These are phyloP conservation scores for Neopipo cinnamomea DNA, from an alignment of 2,113 vertebrate genomes.

Conservation along the genomic window DNA sequence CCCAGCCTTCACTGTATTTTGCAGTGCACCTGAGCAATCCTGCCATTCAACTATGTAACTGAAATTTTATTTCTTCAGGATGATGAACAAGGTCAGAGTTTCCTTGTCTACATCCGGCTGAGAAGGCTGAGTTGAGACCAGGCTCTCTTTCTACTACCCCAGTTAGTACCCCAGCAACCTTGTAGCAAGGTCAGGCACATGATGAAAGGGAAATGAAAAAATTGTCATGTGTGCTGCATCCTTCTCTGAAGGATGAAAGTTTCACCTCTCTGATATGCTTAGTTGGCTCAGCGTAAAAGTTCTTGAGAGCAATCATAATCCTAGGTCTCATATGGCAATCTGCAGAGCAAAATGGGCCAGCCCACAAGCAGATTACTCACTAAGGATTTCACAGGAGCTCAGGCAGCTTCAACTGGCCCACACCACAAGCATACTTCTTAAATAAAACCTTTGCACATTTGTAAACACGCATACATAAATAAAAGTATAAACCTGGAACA, in stretches of 20 bases:
- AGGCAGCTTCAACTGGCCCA: not conserved
- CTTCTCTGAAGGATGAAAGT: not conserved
- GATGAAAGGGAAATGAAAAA: conserved; percentile 3
- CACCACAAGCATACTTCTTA: not conserved
- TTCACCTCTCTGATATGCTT: conserved; percentile 50
- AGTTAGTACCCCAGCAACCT: not conserved
- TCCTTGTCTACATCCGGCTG: not conserved
- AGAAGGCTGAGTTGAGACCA: not conserved
- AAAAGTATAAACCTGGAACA: not conserved
- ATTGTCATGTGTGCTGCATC: not conserved
- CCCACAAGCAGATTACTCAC: not conserved
- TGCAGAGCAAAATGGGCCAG: not conserved
- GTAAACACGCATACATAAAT: not conserved
- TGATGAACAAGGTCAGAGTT: not conserved
- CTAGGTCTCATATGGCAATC: conserved; percentile 20
- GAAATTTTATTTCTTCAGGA: not conserved
- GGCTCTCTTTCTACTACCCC: not conserved
- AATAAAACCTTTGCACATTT: not conserved
- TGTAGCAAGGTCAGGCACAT: not conserved
- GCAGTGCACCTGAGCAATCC: not conserved
- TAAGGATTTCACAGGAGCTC: not conserved
- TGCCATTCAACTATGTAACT: not conserved
- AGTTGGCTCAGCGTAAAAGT: conserved; percentile 23
- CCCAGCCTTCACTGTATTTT: not conserved
- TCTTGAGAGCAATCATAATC: conserved; percentile 27